Evolutionary conservation across 2,113 vertebrate genomes (phyloP), one percentile per base, ranked within the genome.

Genomic region (Rhagologus leucostigma): DNA sequence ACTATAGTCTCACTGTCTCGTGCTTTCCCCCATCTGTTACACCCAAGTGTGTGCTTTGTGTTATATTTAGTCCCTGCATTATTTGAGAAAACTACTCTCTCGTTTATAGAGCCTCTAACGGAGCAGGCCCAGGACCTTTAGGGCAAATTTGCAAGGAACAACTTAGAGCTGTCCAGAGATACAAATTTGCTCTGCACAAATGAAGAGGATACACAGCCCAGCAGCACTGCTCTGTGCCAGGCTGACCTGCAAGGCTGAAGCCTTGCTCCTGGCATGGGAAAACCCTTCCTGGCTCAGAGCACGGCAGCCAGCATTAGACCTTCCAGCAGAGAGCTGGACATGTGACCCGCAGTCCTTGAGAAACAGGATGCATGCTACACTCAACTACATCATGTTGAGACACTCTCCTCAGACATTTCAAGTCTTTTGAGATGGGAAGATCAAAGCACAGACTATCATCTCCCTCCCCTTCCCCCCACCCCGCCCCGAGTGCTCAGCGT

Each of bases 21-120:
- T 92, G 95, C 77, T 77, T 74, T 70, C 33, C 73, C 57, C 95
- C 88, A 88, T 95, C 94, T 95, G 91, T 84, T 91, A 75, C 10
- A 89, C 20, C 33, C 83, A 80, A 83, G 59, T 1, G 1, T 13
- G 7, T 91, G 85, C 86, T 90, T 77, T 84, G 76, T 2, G 33
- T 78, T 90, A 60, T 69, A 93, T 93, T 93, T 93, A 85, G 68
- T 49, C 29, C 16, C 47, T 68, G n/a, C 44, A 74, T 55, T 88
- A 91, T 60, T 64, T 83, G 64, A 83, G 67, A 42, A 69, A 90
- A 90, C 35, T 9, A 59, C 63, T 90, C 41, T 65, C 49, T 37
- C 89, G 33, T 78, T 93, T 78, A 67, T 4, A 90, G 42, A 86
- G 9, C 55, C 86, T 74, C 55, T 52, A 70, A 67, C 0, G 0